Percentiles rank a stretch among this genome's conserved stretches.
Evolutionary conservation across 2,888 invertebrate genomes (phyloP).

Genomic region (Philereme transversata): DNA sequence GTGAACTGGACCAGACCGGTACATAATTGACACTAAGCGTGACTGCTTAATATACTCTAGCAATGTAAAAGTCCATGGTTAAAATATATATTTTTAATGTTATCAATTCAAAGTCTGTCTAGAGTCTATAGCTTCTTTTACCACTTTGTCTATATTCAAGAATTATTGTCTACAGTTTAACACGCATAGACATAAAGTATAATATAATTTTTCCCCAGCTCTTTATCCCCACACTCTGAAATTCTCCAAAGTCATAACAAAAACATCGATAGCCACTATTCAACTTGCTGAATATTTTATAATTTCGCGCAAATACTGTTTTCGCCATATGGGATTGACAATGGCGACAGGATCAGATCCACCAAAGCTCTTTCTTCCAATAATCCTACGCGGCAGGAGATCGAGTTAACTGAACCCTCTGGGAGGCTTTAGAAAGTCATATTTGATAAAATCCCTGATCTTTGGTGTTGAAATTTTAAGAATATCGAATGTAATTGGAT

Average conservation of each 20-base stretch:
- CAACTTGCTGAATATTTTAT: conserved; percentile 68
- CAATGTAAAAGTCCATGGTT: too few species aligned
- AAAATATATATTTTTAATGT: too few species aligned
- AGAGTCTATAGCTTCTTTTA: too few species aligned
- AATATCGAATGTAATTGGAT: conserved; percentile 6
- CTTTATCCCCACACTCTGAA: too few species aligned
- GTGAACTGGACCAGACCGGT: too few species aligned
- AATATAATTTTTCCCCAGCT: too few species aligned
- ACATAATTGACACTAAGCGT: too few species aligned
- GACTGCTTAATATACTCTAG: too few species aligned
- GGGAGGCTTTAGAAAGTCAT: conserved; percentile 50
- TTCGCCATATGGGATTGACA: conserved; percentile 56
- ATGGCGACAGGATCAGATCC: conserved; percentile 53
- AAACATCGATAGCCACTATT: conserved; percentile 38
- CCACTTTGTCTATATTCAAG: too few species aligned
- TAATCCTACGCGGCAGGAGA: conserved; percentile 64
- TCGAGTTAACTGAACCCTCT: conserved; percentile 56
- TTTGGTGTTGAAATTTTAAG: conserved; percentile 26
- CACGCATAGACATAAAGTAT: too few species aligned
- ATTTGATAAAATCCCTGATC: conserved; percentile 30
- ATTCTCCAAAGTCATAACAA: conserved; percentile 2
- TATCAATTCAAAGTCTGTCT: too few species aligned
- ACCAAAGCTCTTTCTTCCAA: conserved; percentile 57
- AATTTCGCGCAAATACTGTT: conserved; percentile 38
- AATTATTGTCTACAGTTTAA: too few species aligned